These are phyloP conservation scores for Popillia japonica DNA, from an alignment of 1,140 invertebrate genomes.

Conservation along the genomic window DNA sequence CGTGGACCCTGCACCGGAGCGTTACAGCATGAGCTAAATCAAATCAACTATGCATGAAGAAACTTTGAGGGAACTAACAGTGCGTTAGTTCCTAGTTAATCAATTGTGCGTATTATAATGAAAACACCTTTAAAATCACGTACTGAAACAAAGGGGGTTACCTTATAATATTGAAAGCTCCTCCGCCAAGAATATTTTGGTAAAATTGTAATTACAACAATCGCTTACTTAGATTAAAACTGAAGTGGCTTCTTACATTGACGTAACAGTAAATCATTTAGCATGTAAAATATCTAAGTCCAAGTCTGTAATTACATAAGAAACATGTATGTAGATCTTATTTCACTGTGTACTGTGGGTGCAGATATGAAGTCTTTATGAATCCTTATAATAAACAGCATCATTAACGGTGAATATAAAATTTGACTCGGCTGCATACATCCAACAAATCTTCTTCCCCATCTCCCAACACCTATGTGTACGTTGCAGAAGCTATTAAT, in stretches of 20 bases:
- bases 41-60: no score
- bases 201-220: not conserved
- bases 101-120: no score
- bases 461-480: not conserved
- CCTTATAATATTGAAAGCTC: not conserved
- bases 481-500: not conserved
- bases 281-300: not conserved
- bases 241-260: not conserved
- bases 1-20: no score
- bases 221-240: not conserved
- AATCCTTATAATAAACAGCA: not conserved
- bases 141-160: no score
- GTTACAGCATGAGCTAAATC: no score
- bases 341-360: not conserved
- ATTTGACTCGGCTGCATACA: not conserved
- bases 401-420: not conserved
- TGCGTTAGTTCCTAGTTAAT: no score
- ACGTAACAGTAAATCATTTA: not conserved
- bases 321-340: not conserved
- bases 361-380: not conserved
- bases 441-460: not conserved
- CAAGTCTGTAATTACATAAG: not conserved
- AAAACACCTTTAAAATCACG: no score
- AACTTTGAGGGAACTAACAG: no score
- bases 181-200: not conserved